Conservation (phyloP, 2,888 invertebrate species). For the Yponomeuta cagnagella region DNA sequence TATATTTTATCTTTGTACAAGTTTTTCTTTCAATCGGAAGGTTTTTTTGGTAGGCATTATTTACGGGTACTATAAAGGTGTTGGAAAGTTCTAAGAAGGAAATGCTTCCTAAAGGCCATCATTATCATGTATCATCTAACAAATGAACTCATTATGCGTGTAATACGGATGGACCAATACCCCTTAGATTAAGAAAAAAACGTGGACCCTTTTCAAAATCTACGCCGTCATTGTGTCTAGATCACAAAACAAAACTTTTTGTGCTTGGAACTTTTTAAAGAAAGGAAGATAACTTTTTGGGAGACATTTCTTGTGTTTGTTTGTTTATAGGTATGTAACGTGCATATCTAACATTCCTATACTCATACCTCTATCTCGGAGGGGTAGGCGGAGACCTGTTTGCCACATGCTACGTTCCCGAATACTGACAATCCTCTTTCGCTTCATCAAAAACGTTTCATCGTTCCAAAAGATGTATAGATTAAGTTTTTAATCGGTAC, state of each 20-base stretch:
- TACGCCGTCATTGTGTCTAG: neutral
- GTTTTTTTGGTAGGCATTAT: neutral
- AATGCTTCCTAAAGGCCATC: slow-evolving; percentile 12
- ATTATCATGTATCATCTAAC: neutral
- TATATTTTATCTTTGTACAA: too few species aligned
- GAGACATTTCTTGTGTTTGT: neutral
- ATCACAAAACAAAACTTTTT: neutral
- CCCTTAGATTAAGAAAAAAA: neutral
- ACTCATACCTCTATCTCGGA: too few species aligned
- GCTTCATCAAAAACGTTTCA: too few species aligned
- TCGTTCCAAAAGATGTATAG: too few species aligned
- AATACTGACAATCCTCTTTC: too few species aligned
- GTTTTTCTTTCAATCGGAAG: neutral
- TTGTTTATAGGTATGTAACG: too few species aligned
- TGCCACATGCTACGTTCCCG: too few species aligned
- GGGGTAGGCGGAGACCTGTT: too few species aligned
- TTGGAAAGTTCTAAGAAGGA: slow-evolving; percentile 16
- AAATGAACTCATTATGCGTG: slow-evolving; percentile 1
- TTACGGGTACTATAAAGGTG: neutral
- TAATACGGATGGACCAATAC: neutral
- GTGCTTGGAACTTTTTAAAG: neutral
- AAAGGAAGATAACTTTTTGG: neutral
- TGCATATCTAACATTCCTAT: too few species aligned
- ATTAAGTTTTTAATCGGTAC: too few species aligned
- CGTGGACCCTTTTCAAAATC: neutral